Evolutionary conservation across 2,888 invertebrate species (phyloP), one percentile per base, ranked within the genome.

Genomic region (Arge pagana): DNA sequence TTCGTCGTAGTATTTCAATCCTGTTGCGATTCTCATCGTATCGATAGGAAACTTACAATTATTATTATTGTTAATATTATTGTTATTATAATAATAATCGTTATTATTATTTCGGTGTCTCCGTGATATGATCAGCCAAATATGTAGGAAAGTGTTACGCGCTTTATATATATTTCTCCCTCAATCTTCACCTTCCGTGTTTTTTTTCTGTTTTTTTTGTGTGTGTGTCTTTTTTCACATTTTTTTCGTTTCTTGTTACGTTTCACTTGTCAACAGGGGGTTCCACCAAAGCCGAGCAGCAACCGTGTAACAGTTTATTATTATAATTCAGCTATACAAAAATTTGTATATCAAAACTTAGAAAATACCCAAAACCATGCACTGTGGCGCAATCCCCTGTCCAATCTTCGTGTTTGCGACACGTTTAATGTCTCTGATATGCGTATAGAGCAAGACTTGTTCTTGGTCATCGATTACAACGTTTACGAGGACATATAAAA

Each of bases 361-460:
- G 71, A 74, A 75, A 75, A 75, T 73, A 74, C 67, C 68, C 72
- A 71, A 71, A 72, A 74, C 70, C 68, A n/a, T n/a, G n/a, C n/a
- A 70, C 65, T 55, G 57, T 63, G 65, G 55, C 64, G 58, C 59
- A 58, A 63, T 63, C 64, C 66, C 65, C 65, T 67, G 62, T 57
- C 60, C 60, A 52, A 56, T 56, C 62, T 54, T 64, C 57, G 59
- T 60, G 56, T 60, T 57, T 56, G 52, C 55, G 50, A 50, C 61
- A 55, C 60, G 57, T 36, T 57, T 61, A 58, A 61, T 59, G 54
- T 68, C 62, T 65, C 63, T 75, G 75, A 76, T 75, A 76, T 75
- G 74, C 72, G 67, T 74, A 18, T 68, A 68, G 67, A 71, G 71
- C 71, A 71, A 73, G 69, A 73, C 70, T 70, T 66, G 61, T 68